Base-by-base conservation (phyloP, 1,140 invertebrate species). In the Zaprionus lachaisei region DNA sequence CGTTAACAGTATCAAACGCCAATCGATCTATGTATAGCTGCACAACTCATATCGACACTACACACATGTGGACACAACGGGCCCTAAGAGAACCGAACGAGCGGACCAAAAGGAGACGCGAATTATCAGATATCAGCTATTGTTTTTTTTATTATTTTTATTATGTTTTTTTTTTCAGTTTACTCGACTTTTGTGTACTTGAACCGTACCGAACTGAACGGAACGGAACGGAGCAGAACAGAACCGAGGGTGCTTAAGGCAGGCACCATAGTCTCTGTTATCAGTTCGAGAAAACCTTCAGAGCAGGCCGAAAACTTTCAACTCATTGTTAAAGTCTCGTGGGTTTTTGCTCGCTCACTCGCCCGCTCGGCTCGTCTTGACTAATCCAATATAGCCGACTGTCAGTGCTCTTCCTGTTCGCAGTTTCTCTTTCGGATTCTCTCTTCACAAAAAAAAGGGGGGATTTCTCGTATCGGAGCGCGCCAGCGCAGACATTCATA, bases 1-100 rank as follows among this genome's bases (percentile, higher is more conserved):
- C 57, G 20, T 28, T 38, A 62, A 61, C 7, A 7, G 28, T 61
- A 57, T 63, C 51, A 75, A 69, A 68, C n/a, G n/a, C 12, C 72
- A 62, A 74, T 61, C 71, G 64, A 73, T 69, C 65, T 56, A 37
- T 44, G 14, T 34, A 24, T 7, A 14, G 31, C 31, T 14, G 31
- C 20, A 31, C 20, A 26, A 57, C n/a, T n/a, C 15, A 49, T n/a
- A 22, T 66, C 24, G 54, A 37, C 49, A 34, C 31, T 11, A 34
- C 31, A 31, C 51, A 17, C 26, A 28, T 24, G 38, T 6, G 17
- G 20, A 3, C 17, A 22, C 41, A 51, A n/a, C 0, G 47, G 22
- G 47, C 47, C 20, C 37, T 37, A 70, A 56, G 51, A 71, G 60
- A 60, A 24, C 22, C 7, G 5, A 4, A n/a, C 41, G 49, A 65